Base-by-base conservation (phyloP, 2,888 invertebrate genomes). In the Erynnis tages region DNA sequence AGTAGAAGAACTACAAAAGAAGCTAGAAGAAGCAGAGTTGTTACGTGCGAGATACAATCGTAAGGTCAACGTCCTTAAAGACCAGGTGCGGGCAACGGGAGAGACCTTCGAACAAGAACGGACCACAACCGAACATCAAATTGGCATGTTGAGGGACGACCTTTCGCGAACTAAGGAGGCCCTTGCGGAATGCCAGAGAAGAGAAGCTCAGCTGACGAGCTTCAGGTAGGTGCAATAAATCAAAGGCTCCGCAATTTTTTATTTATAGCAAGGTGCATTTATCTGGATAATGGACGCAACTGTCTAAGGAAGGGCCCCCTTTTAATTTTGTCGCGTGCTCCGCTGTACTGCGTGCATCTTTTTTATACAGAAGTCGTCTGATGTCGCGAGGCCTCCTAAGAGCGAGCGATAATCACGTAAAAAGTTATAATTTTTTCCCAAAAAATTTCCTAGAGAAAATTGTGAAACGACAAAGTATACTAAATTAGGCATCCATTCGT, bases 1-100 rank as follows among this genome's bases (percentile, higher is more conserved):
- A 82, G 92, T 96, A 47, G 96, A 96, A 70, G 96, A 96, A 56
- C 83, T 96, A 1, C 95, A 96, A 61, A 94, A 94, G 72, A 93
- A 94, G 59, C 79, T 96, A 17, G 93, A 95, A 34, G 96, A 96
- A 71, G 92, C 95, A 32, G 96, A 97, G 70, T 91, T 94, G 62
- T 82, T 96, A 21, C 91, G 96, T 45, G 93, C 93, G 1, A 91
- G 95, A 30, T 94, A 93, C 78, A 93, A 92, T 67, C 90, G 94
- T 54, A 95, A 95, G 80, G 91, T 95, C 11, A 91, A 91, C 57
- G 82, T 94, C 21, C 73, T 95, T 46, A 95, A 94, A 71, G 95
- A 95, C 57, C 94, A 95, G 74, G 91, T 94, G 23, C 88, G 94
- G 30, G 82, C 90, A 2, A 91, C 92, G 0, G 91, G 92, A 0